Percentiles rank a stretch among this genome's conserved stretches.
These are phyloP conservation scores for Eulemur albifrons DNA, from an alignment of 2,797 vertebrate species.

Conservation along the genomic window DNA sequence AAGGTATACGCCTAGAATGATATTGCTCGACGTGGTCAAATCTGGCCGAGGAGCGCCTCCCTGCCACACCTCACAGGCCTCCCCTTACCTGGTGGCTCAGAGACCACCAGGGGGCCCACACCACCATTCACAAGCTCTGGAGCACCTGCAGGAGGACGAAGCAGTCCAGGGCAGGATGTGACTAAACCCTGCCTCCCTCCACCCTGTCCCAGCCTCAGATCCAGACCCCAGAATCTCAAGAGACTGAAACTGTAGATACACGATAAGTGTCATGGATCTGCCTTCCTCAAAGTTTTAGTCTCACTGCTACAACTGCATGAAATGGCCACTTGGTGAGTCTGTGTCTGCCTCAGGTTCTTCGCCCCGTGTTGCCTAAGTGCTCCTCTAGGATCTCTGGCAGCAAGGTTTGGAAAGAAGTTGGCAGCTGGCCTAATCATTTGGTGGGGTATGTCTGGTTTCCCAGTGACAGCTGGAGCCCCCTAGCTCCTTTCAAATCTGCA, in stretches of 20 bases:
- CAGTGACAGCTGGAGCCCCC: background rate
- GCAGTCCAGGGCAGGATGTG: background rate
- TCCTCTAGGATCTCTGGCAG: background rate
- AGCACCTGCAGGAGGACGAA: background rate
- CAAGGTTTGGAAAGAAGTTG: background rate
- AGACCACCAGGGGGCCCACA: too few relatives aligned
- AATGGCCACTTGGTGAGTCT: background rate
- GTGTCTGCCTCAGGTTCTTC: background rate
- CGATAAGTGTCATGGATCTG: background rate
- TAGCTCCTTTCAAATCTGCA: background rate
- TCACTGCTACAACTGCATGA: background rate
- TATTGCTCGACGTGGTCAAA: background rate
- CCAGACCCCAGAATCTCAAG: background rate
- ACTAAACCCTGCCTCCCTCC: background rate
- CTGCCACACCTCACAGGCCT: background rate
- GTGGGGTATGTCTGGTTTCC: background rate
- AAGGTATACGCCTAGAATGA: background rate
- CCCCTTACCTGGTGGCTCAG: background rate
- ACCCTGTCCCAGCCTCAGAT: too few relatives aligned
- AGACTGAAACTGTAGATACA: background rate
- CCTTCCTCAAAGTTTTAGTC: background rate
- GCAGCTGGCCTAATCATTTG: background rate
- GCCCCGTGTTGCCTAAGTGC: background rate
- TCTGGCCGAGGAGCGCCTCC: background rate
- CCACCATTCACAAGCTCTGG: background rate